Evolutionary conservation across 1,140 invertebrate genomes (phyloP).

Genomic region (Sinonovacula constricta): DNA sequence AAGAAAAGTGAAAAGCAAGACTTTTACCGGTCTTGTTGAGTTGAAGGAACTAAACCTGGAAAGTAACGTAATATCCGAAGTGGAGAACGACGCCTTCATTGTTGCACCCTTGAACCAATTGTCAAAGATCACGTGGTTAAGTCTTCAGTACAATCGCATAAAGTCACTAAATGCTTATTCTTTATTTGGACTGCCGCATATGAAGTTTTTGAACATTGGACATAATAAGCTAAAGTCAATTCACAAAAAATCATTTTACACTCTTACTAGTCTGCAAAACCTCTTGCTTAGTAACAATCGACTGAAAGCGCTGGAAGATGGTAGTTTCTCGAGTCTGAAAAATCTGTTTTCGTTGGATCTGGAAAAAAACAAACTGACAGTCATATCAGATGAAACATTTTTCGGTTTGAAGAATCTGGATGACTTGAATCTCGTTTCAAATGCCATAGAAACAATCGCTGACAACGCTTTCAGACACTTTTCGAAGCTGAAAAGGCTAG

Average conservation of each 20-base stretch:
- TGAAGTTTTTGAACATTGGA: conserved; percentile 59
- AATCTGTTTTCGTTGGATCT: conserved; percentile 40
- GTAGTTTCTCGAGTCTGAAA: conserved; percentile 40
- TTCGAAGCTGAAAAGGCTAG: conserved; percentile 29
- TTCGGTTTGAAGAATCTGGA: conserved; percentile 46
- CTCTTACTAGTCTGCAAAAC: conserved; percentile 29
- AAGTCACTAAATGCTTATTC: conserved; percentile 27
- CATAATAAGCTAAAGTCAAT: conserved; percentile 49
- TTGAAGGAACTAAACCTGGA: conserved; percentile 51
- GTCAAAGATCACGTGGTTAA: conserved; percentile 59
- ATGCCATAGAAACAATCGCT: conserved; percentile 33
- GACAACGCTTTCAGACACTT: conserved; percentile 34
- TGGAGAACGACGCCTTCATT: conserved; percentile 57
- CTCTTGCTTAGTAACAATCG: conserved; percentile 51
- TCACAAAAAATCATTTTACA: conserved; percentile 50
- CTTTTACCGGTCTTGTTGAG: conserved; percentile 52
- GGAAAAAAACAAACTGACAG: conserved; percentile 45
- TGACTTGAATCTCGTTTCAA: conserved; percentile 40
- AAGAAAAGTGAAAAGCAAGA: conserved; percentile 37
- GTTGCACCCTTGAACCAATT: conserved; percentile 52
- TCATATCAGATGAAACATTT: conserved; percentile 42
- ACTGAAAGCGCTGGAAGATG: conserved; percentile 30
- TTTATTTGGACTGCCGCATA: conserved; percentile 54
- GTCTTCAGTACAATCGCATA: conserved; percentile 54
- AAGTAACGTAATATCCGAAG: conserved; percentile 51